phyloP scores from a whole-genome alignment of 2,113 vertebrate genomes.

The Tragulus kanchil region DNA sequence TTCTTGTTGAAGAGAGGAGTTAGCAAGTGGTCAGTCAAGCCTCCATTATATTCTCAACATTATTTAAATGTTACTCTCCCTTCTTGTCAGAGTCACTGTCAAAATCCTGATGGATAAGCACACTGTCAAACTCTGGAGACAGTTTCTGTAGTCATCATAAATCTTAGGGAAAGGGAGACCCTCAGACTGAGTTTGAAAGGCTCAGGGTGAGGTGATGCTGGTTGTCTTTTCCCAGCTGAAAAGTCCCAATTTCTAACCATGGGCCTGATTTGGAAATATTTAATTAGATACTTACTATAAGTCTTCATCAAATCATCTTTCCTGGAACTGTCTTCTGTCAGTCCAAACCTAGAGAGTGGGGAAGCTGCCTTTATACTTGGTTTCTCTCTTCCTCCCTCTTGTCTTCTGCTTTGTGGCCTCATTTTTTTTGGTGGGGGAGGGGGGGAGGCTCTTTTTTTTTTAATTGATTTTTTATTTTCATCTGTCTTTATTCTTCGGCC shows the following conservation, averaged over 20 bases:
- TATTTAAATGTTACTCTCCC: not conserved
- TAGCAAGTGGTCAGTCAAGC: not conserved
- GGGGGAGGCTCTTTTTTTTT: no score
- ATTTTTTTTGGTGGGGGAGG: no score
- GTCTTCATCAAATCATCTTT: not conserved
- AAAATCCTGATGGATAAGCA: not conserved
- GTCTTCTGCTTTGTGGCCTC: not conserved
- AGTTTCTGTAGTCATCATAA: fast-evolving
- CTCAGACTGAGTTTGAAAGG: not conserved
- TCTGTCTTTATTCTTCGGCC: no score
- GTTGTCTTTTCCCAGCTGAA: not conserved
- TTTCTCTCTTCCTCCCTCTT: not conserved
- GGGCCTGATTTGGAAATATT: not conserved
- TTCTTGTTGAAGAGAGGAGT: not conserved
- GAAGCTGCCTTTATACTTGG: not conserved
- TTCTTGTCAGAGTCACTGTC: not conserved
- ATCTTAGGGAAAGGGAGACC: not conserved
- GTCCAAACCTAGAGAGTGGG: not conserved
- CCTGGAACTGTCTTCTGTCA: not conserved
- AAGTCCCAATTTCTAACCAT: not conserved
- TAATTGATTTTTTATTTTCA: no score
- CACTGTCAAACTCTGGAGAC: not conserved
- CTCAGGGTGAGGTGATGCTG: fast-evolving
- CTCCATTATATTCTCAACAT: not conserved
- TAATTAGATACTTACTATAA: not conserved